These are phyloP conservation scores for Ophonus ardosiacus DNA, from an alignment of 2,888 invertebrate genomes.

Conservation along the genomic window DNA sequence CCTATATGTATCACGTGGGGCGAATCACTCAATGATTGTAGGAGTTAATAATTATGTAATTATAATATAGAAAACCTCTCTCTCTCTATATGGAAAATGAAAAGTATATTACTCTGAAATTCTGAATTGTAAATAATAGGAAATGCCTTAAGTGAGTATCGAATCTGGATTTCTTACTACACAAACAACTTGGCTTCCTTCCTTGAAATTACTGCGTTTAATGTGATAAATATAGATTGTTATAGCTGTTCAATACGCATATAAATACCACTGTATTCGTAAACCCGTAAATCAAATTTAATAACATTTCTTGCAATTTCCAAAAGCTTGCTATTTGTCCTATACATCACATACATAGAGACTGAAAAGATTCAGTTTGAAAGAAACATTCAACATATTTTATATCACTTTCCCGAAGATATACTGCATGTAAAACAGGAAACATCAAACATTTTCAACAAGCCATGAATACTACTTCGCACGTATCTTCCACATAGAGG, in stretches of 20 bases:
- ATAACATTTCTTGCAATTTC: background rate
- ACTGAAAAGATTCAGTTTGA: background rate
- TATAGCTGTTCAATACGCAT: background rate
- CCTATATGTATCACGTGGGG: too few relatives aligned
- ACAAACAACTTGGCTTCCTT: background rate
- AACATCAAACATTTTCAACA: background rate
- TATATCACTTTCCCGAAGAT: background rate
- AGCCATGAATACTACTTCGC: background rate
- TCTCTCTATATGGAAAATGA: too few relatives aligned
- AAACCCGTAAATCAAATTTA: background rate
- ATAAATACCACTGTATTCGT: background rate
- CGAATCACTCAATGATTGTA: too few relatives aligned
- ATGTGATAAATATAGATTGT: background rate
- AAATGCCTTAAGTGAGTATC: background rate
- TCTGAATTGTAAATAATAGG: background rate
- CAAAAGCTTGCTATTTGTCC: background rate
- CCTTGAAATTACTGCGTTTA: background rate
- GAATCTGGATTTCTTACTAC: background rate
- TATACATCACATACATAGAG: background rate
- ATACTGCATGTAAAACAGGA: constrained; percentile 1
- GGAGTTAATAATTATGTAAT: too few relatives aligned
- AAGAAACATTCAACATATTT: background rate
- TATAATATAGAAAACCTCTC: too few relatives aligned
- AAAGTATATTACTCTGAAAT: too few relatives aligned
- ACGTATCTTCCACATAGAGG: background rate